Conservation (phyloP, 2,797 vertebrate species). For the Lutra lutra region DNA sequence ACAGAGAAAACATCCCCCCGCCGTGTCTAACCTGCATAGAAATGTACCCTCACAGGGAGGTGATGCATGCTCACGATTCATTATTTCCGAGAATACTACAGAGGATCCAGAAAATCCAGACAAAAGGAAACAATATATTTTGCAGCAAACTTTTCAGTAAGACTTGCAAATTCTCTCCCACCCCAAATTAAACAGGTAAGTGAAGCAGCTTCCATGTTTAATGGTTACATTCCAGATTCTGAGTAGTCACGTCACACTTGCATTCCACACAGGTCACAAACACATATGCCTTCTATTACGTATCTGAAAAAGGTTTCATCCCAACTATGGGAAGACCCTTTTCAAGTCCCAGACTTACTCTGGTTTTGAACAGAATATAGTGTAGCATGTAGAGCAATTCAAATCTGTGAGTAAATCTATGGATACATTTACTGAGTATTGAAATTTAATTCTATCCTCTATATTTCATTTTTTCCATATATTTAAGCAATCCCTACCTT, state of each 20-base stretch:
- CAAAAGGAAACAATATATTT: slow-evolving; percentile 53
- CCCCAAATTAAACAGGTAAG: neutral
- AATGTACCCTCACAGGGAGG: rapidly evolving
- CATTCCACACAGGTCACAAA: neutral
- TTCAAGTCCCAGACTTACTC: neutral
- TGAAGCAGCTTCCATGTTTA: neutral
- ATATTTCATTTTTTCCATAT: neutral
- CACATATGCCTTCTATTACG: neutral
- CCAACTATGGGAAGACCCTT: neutral
- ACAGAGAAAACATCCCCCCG: rapidly evolving
- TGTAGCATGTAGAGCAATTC: neutral
- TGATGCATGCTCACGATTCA: neutral
- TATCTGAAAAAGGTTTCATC: neutral
- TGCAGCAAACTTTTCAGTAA: slow-evolving; percentile 18
- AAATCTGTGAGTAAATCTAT: neutral
- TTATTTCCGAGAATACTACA: neutral
- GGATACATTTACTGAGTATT: neutral
- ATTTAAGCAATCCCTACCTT: neutral
- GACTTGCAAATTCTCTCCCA: neutral
- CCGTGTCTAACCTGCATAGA: neutral
- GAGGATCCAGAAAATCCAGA: slow-evolving; percentile 50
- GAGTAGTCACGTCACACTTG: no score
- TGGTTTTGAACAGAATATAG: neutral
- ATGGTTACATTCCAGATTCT: neutral
- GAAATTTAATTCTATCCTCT: no score